These are phyloP conservation scores for Timandra comae DNA, from an alignment of 2,888 invertebrate species.

Conservation along the genomic window DNA sequence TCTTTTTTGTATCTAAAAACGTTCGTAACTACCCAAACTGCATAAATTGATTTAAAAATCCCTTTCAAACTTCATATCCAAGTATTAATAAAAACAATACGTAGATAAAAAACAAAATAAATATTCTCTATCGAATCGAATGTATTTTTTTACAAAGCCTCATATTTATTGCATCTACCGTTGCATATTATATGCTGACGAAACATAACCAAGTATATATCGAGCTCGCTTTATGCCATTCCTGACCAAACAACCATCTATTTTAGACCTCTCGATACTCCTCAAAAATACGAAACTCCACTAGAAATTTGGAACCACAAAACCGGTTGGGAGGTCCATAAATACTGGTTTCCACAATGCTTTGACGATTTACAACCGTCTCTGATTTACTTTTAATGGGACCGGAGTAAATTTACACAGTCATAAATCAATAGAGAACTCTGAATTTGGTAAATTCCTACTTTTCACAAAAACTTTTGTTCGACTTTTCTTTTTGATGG, in stretches of 20 bases:
- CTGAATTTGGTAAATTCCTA: slow-evolving; percentile 6
- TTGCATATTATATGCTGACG: slow-evolving; percentile 36
- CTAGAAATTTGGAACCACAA: background rate
- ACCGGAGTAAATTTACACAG: slow-evolving; percentile 48
- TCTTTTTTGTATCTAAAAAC: no score
- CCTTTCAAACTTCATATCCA: no score
- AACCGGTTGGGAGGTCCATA: slow-evolving; percentile 10
- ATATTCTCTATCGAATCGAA: no score
- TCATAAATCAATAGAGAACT: slow-evolving; percentile 50
- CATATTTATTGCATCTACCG: slow-evolving; percentile 30
- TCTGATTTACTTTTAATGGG: slow-evolving; percentile 58
- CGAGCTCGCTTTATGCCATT: no score
- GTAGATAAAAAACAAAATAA: no score
- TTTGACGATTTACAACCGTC: slow-evolving; percentile 52
- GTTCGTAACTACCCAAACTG: no score
- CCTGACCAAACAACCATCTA: slow-evolving; percentile 2
- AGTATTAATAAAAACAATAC: no score
- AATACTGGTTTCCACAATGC: slow-evolving; percentile 26
- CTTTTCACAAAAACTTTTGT: no score
- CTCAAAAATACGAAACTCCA: no score
- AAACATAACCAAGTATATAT: slow-evolving; percentile 21
- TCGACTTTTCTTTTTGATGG: no score
- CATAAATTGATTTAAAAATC: no score
- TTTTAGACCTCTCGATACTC: no score
- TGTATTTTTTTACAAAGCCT: slow-evolving; percentile 22